Percentiles rank a stretch among this genome's conserved stretches.
Evolutionary conservation across 2,113 vertebrate genomes (phyloP).

Genomic region (Chaenocephalus aceratus): DNA sequence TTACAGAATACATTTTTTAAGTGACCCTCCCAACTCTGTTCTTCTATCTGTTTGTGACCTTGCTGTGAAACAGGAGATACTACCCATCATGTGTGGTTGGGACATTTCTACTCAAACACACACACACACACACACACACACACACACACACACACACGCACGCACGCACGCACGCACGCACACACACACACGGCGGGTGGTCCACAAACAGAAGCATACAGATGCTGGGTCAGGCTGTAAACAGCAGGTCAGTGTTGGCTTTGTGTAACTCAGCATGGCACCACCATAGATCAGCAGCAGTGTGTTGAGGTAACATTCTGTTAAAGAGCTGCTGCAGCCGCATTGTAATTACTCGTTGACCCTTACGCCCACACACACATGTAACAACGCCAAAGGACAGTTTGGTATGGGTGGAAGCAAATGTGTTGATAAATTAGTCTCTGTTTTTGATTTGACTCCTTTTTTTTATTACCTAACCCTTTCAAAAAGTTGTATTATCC

Average conservation of each 20-base stretch:
- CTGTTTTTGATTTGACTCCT: neutral
- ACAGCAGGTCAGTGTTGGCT: slow-evolving; percentile 69
- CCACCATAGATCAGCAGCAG: slow-evolving; percentile 70
- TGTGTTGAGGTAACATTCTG: slow-evolving; percentile 64
- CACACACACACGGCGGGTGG: slow-evolving; percentile 55
- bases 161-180: slow-evolving; percentile 7
- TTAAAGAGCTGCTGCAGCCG: slow-evolving; percentile 52
- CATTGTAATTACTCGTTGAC: slow-evolving; percentile 71
- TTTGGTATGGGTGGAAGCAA: neutral
- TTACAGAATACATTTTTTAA: too few species aligned
- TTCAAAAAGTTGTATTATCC: neutral
- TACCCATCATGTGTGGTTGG: slow-evolving; percentile 43
- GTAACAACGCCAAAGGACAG: slow-evolving; percentile 20
- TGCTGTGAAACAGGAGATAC: slow-evolving; percentile 45
- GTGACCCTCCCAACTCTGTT: neutral
- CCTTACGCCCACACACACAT: slow-evolving; percentile 37
- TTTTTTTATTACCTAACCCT: neutral
- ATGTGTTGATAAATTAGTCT: slow-evolving; percentile 9
- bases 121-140: slow-evolving; percentile 18
- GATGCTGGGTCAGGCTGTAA: slow-evolving; percentile 77
- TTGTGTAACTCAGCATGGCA: slow-evolving; percentile 68
- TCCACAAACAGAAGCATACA: slow-evolving; percentile 71
- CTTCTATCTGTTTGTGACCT: slow-evolving; percentile 53
- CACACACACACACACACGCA: neutral
- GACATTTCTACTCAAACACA: slow-evolving; percentile 20